Evolutionary conservation across 2,113 vertebrate species (phyloP).

Genomic region (Daubentonia madagascariensis): DNA sequence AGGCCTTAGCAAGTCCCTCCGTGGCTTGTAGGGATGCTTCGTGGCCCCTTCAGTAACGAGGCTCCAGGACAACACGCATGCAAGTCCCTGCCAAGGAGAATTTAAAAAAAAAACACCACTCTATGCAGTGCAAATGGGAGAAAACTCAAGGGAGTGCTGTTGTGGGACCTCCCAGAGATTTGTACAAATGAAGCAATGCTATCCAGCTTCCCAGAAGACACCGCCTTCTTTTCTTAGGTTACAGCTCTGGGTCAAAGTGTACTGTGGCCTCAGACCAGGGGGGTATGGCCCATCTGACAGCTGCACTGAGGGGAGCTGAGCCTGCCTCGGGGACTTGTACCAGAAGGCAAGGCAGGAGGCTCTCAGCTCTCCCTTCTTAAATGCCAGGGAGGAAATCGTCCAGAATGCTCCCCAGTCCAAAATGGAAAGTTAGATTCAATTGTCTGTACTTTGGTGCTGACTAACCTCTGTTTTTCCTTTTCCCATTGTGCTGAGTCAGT

Average conservation of each 20-base stretch:
- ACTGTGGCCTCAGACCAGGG: not conserved
- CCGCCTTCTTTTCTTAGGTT: not conserved
- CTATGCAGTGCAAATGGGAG: not conserved
- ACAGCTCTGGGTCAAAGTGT: not conserved
- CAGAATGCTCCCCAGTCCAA: not conserved
- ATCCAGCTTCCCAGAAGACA: not conserved
- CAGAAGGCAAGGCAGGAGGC: not conserved
- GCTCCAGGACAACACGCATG: not conserved
- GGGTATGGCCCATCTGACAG: fast-evolving
- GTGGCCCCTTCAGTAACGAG: not conserved
- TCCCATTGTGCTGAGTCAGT: not conserved
- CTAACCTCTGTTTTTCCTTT: not conserved
- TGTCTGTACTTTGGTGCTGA: not conserved
- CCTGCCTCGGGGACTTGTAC: fast-evolving
- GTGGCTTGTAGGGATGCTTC: not conserved
- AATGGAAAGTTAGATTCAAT: not conserved
- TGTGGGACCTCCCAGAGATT: not conserved
- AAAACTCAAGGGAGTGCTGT: not conserved
- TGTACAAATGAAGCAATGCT: not conserved
- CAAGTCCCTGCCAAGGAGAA: not conserved
- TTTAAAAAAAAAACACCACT: not conserved
- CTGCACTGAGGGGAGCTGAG: not conserved
- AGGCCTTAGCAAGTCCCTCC: not conserved
- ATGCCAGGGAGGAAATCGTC: not conserved
- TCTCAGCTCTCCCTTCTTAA: not conserved